Base-by-base conservation (phyloP, 64 coral and sea anemone genomes). In the Acropora tenuis region DNA sequence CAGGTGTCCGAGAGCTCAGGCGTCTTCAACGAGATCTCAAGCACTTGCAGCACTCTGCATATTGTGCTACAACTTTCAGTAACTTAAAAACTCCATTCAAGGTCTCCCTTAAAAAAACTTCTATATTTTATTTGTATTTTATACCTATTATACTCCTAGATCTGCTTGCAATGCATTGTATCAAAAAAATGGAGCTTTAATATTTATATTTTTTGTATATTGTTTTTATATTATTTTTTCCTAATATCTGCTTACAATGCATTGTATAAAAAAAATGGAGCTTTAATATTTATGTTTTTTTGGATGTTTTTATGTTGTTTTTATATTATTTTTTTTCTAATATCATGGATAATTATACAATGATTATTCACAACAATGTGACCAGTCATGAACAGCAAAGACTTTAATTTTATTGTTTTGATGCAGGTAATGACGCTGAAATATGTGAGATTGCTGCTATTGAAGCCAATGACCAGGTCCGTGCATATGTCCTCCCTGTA, bases 361-460 rank as follows among this genome's bases (percentile, higher is more conserved):
- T 61, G 13, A 61, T 69, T 69, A 69, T 69, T 69, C 8, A 69
- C 66, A 69, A 69, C 66, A 69, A 69, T 69, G 66, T 69, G 66
- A 19, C 66, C 66, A 69, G 66, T 69, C 5, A 69, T 69, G 66
- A 69, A 17, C 66, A 69, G 66, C 66, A 69, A 69, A 19, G 71
- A 41, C 18, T 74, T 44, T 41, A 74, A 74, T 74, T 8, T 20
- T 74, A 40, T 74, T 40, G 18, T 41, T 74, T 74, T 74, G 15
- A 4, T 74, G 71, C 71, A 89, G 75, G 73, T 89, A 12, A 59
- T 78, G 87, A 89, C 78, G 75, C 87, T 77, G 87, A 75, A 50
- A 89, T 82, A 55, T 55, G 42, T 43, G 49, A 89, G 50, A 89
- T 82, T 82, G 20, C 79, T 41, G 79, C 50, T 41, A 61, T 77